phyloP scores from a whole-genome alignment of 2,888 invertebrate species.

The Exephanes ischioxanthus region DNA sequence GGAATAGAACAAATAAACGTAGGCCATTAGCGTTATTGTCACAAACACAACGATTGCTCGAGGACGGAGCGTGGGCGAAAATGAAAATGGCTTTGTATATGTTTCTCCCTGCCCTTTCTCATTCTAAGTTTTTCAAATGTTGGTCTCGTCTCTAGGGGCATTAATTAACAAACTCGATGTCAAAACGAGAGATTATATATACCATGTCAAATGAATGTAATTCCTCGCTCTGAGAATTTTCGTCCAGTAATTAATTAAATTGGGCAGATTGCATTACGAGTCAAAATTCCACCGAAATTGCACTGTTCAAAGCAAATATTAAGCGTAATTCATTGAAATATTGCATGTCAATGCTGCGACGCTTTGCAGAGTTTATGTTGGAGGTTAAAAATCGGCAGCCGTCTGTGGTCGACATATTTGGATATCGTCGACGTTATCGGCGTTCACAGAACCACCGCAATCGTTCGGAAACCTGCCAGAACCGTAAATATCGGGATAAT shows the following conservation, averaged over 20 bases:
- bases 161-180: conserved; percentile 22
- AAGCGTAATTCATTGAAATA: not conserved
- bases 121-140: conserved; percentile 11
- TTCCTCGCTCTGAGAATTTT: not conserved
- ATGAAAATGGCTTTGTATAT: conserved; percentile 33
- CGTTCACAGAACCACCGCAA: too few species aligned
- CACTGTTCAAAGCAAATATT: not conserved
- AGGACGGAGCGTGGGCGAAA: conserved; percentile 28
- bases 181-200: not conserved
- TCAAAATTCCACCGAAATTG: not conserved
- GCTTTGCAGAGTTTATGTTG: too few species aligned
- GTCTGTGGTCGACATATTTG: too few species aligned
- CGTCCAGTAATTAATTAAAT: not conserved
- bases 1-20: conserved; percentile 55
- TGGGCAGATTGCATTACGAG: not conserved
- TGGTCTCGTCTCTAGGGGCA: not conserved
- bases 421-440: too few species aligned
- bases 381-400: too few species aligned
- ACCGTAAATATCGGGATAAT: too few species aligned
- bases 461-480: too few species aligned
- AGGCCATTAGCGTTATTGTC: conserved; percentile 69
- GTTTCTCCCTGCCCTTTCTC: conserved; percentile 19
- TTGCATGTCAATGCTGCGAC: not conserved
- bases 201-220: not conserved
- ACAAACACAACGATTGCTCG: conserved; percentile 34